Conservation (phyloP, 2,797 vertebrate genomes). For the Pantherophis alleghaniensis region DNA sequence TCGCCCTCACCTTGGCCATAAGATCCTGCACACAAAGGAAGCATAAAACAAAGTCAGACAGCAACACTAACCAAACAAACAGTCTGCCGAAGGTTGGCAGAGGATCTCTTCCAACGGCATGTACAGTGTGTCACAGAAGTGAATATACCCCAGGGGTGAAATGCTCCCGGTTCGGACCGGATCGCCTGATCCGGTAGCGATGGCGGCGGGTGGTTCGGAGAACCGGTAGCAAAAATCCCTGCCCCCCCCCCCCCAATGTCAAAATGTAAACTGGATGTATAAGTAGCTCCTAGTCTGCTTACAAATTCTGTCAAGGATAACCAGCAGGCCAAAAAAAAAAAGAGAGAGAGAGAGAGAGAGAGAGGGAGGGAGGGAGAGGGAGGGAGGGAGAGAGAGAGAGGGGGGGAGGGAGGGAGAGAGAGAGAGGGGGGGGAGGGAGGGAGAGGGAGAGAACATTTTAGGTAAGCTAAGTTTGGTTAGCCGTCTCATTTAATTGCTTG, state of each 20-base stretch:
- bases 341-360: accelerated
- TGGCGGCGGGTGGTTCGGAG: too few species aligned
- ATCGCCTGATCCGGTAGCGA: too few species aligned
- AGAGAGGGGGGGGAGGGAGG: accelerated
- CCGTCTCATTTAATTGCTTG: slow-evolving; percentile 18
- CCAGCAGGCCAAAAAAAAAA: neutral
- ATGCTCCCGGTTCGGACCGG: too few species aligned
- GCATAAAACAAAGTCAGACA: neutral
- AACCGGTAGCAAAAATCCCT: too few species aligned
- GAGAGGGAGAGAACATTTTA: neutral
- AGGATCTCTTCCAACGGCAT: neutral
- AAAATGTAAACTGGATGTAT: neutral
- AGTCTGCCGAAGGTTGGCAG: neutral
- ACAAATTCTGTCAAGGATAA: neutral
- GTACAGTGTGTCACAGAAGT: too few species aligned
- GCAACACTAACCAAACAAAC: neutral
- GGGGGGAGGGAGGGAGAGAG: accelerated
- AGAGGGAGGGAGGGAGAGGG: neutral
- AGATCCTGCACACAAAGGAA: slow-evolving; percentile 80
- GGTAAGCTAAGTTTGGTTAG: neutral
- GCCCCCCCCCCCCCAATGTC: too few species aligned
- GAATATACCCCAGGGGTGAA: too few species aligned
- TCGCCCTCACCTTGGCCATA: slow-evolving; percentile 98
- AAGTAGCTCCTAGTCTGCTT: neutral
- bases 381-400: accelerated